A percentile compares a stretch with the other conserved stretches of the same genome.
phyloP scores from a whole-genome alignment of 2,113 vertebrate genomes.

The Xiphophorus maculatus region DNA sequence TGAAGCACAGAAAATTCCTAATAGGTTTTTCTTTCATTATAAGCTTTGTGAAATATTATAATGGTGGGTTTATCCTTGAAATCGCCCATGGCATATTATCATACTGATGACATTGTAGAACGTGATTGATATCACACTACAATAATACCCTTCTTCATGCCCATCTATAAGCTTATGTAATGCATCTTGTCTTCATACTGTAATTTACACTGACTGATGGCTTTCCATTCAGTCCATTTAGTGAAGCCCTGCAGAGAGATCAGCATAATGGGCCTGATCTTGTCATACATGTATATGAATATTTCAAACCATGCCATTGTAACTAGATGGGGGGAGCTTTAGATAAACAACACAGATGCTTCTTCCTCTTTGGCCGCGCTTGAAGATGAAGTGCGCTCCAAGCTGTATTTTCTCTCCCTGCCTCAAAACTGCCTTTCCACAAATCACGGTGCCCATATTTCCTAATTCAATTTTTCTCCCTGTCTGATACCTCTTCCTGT shows the following conservation, averaged over 20 bases:
- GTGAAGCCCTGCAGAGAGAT: conserved; percentile 62
- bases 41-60: conserved; percentile 71
- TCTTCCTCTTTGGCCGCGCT: conserved; percentile 58
- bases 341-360: conserved; percentile 74
- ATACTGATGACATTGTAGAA: conserved; percentile 70
- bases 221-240: conserved; percentile 65
- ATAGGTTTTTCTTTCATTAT: conserved; percentile 69
- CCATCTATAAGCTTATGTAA: conserved; percentile 75
- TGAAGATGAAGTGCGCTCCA: conserved; percentile 63
- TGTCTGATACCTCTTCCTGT: conserved; percentile 69
- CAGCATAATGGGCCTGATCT: conserved; percentile 73
- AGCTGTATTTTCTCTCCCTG: conserved; percentile 66
- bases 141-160: conserved; percentile 69
- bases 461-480: conserved; percentile 77
- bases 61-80: conserved; percentile 74
- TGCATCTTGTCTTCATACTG: conserved; percentile 69
- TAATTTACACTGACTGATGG: conserved; percentile 74
- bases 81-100: conserved; percentile 71
- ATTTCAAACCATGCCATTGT: conserved; percentile 75
- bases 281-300: conserved; percentile 79
- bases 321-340: conserved; percentile 63
- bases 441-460: conserved; percentile 75
- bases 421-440: conserved; percentile 65
- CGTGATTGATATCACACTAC: conserved; percentile 64
- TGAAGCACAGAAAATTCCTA: conserved; percentile 55